Evolutionary conservation across 2,113 vertebrate genomes (phyloP).

Genomic region (Ochotona curzoniae): DNA sequence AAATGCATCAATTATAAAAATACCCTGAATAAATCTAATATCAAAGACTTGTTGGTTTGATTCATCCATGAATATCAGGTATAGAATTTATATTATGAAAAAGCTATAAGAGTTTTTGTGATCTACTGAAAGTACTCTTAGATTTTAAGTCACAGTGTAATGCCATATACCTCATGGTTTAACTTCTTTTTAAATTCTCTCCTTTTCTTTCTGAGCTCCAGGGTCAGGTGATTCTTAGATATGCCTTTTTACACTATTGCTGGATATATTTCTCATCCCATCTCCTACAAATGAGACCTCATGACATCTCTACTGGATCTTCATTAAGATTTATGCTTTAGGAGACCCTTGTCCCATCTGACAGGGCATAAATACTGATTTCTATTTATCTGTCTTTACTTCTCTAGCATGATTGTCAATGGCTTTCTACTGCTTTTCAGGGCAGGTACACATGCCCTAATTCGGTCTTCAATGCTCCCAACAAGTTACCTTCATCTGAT

Average conservation of each 20-base stretch:
- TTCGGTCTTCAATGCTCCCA: background rate
- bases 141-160: too few relatives aligned
- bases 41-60: background rate
- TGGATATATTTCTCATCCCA: background rate
- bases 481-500: background rate
- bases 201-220: background rate
- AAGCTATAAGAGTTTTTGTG: background rate
- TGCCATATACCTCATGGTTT: background rate
- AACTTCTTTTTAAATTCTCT: background rate
- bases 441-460: background rate
- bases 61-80: background rate
- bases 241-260: background rate
- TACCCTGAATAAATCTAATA: background rate
- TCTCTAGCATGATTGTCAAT: background rate
- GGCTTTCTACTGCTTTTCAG: background rate
- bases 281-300: background rate
- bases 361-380: background rate
- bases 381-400: background rate
- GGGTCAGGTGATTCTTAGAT: background rate
- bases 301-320: too few relatives aligned
- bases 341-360: background rate
- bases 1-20: constrained; percentile 2
- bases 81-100: background rate
- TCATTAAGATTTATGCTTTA: background rate
- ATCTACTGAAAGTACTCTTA: background rate